Percentiles rank a stretch among this genome's conserved stretches.
These are phyloP conservation scores for Lycophotia porphyrea DNA, from an alignment of 2,888 invertebrate genomes.

Conservation along the genomic window DNA sequence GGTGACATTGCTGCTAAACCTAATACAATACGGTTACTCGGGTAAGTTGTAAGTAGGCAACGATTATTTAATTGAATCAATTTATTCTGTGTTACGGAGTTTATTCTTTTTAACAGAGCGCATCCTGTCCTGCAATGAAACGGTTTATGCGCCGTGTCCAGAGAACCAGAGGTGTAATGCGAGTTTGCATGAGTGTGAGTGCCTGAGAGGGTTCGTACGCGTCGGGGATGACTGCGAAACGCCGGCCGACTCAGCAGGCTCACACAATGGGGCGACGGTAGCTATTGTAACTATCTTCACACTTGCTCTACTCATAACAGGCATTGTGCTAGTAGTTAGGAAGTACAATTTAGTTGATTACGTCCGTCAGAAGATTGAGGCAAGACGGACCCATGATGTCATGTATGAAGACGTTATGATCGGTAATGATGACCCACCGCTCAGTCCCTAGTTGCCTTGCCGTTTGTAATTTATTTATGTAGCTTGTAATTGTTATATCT, in stretches of 20 bases:
- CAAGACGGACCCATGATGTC: slow-evolving; percentile 83
- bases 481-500: slow-evolving; percentile 65
- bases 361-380: slow-evolving; percentile 81
- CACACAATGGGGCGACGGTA: slow-evolving; percentile 76
- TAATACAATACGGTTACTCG: slow-evolving; percentile 79
- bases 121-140: slow-evolving; percentile 86
- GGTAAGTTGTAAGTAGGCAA: slow-evolving; percentile 82
- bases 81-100: slow-evolving; percentile 82
- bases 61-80: slow-evolving; percentile 90
- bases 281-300: slow-evolving; percentile 83
- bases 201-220: slow-evolving; percentile 75
- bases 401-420: slow-evolving; percentile 90
- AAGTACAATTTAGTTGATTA: slow-evolving; percentile 87
- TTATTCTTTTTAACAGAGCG: slow-evolving; percentile 89
- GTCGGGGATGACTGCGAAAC: slow-evolving; percentile 77
- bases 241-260: slow-evolving; percentile 58
- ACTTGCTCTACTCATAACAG: slow-evolving; percentile 81
- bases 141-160: slow-evolving; percentile 75
- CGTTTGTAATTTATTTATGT: slow-evolving; percentile 65
- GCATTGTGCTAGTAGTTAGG: slow-evolving; percentile 83
- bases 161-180: slow-evolving; percentile 80
- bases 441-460: slow-evolving; percentile 80
- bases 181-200: slow-evolving; percentile 75
- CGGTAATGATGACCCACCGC: slow-evolving; percentile 88
- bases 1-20: slow-evolving; percentile 79